These are phyloP conservation scores for Monoplex corrugatus DNA, from an alignment of 2,888 invertebrate species.

Conservation along the genomic window DNA sequence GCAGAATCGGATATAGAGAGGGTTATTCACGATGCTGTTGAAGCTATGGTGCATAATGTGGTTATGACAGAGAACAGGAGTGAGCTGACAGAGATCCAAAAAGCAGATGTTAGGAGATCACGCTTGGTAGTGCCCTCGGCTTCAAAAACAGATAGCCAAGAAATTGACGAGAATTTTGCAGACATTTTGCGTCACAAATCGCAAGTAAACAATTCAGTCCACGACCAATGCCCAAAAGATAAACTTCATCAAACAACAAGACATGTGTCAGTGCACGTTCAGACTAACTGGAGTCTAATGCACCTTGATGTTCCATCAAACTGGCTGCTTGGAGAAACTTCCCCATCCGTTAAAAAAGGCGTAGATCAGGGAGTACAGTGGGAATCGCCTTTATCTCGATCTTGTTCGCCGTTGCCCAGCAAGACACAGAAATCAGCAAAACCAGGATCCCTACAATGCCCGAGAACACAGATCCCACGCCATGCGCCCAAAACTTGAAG, in stretches of 20 bases:
- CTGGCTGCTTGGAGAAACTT: not conserved
- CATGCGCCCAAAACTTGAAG: too few species aligned
- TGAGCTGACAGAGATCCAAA: not conserved
- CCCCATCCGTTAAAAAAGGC: not conserved
- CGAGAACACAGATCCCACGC: too few species aligned
- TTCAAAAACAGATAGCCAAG: not conserved
- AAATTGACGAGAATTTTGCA: not conserved
- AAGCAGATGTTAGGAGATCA: not conserved
- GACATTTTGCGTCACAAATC: not conserved
- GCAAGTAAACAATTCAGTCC: not conserved
- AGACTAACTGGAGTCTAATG: constrained; percentile 39
- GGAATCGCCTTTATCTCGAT: not conserved
- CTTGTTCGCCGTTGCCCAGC: not conserved
- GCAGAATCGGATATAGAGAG: constrained; percentile 3
- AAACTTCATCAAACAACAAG: too few species aligned
- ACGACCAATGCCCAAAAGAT: not conserved
- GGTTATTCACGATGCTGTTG: not conserved
- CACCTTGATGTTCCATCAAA: not conserved
- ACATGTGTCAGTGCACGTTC: constrained; percentile 27
- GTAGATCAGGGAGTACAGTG: constrained; percentile 33
- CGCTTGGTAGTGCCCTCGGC: not conserved
- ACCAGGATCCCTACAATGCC: not conserved
- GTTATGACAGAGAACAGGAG: constrained; percentile 22
- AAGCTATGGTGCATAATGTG: constrained; percentile 36
- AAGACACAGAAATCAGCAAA: not conserved